Evolutionary conservation across 2,113 vertebrate genomes (phyloP).

Genomic region (Microtus oregoni): DNA sequence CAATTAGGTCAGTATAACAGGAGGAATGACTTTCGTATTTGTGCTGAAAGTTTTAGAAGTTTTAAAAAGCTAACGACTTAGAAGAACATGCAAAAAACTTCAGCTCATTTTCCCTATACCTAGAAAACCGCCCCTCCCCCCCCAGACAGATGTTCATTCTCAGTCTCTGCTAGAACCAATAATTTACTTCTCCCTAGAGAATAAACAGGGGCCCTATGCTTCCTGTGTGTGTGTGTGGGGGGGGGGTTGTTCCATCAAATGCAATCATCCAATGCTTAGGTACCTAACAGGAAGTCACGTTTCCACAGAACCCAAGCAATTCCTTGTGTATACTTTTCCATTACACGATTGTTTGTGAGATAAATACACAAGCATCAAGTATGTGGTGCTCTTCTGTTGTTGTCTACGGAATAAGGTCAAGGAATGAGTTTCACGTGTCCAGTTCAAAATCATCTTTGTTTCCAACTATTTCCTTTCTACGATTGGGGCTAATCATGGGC

Average conservation of each 20-base stretch:
- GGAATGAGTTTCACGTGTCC: neutral
- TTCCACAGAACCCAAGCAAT: neutral
- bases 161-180: neutral
- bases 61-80: neutral
- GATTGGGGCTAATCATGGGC: neutral
- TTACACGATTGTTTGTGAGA: neutral
- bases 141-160: neutral
- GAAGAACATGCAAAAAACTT: neutral
- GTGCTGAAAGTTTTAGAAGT: conserved; percentile 21
- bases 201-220: too few relatives aligned
- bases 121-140: neutral
- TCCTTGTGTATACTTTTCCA: neutral
- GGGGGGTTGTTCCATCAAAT: neutral
- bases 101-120: neutral
- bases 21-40: conserved; percentile 67
- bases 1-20: conserved; percentile 52
- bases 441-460: neutral
- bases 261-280: neutral
- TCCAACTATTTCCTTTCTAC: neutral
- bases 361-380: neutral
- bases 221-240: too few relatives aligned
- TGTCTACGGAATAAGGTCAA: neutral
- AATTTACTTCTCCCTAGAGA: neutral
- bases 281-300: neutral
- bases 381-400: too few relatives aligned